Base-by-base conservation (phyloP, 2,888 invertebrate species). In the Arctia plantaginis region DNA sequence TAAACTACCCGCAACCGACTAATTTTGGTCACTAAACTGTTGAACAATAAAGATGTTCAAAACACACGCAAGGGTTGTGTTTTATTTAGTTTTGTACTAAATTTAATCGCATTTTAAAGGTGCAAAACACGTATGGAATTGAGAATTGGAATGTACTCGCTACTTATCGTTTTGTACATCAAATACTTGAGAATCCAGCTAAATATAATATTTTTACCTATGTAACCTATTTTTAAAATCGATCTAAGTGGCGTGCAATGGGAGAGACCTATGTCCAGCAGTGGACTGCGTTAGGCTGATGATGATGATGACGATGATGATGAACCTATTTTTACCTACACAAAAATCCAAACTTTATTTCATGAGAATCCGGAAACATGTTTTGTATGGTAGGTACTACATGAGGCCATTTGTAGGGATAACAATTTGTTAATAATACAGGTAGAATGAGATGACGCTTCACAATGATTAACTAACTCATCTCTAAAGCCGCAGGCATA, bases 21-120 rank as follows among this genome's bases (percentile, higher is more conserved):
- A 90, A 94, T 93, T 94, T 92, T 91, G 92, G 91, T 91, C 89
- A 90, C 91, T 88, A 89, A 93, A 91, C 89, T 92, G 90, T 92
- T 91, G 88, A 86, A 89, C 86, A 86, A 88, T 89, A 85, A 84
- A 88, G 79, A 81, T 81, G 80, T 87, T 87, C 84, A 80, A 77
- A 83, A 78, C 83, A 83, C 71, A 73, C 72, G 75, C 77, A 71
- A 78, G 76, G 71, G 78, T 76, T 70, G 39, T 47, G 77, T 80
- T 85, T 81, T 82, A 72, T 80, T 78, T 78, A 80, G 72, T 80
- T 77, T 82, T 72, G 72, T 70, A 47, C 39, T 55, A 64, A 39
- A 75, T 72, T 76, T 75, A 76, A 79, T 77, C 78, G 77, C 72
- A 70, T 80, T 68, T 80, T 78, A 79, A 79, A 79, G 77, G 76